These are phyloP conservation scores for Falcaria lacertinaria DNA, from an alignment of 2,888 invertebrate genomes.

Conservation along the genomic window DNA sequence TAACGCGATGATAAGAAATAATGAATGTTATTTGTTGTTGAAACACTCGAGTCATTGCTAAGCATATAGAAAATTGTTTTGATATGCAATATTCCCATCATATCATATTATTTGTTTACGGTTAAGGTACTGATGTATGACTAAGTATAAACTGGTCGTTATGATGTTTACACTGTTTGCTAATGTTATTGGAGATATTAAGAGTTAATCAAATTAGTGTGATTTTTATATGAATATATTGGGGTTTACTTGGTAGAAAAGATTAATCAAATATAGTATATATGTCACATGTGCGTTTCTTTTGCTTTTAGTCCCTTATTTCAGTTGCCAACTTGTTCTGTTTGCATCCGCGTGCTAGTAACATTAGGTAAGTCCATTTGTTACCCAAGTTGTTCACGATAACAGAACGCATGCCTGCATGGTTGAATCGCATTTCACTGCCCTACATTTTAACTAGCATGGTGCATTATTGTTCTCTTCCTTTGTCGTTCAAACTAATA, in stretches of 20 bases:
- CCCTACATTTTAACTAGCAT: slow-evolving; percentile 53
- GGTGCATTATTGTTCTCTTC: slow-evolving; percentile 48
- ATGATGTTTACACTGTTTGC: slow-evolving; percentile 70
- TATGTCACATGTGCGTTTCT: slow-evolving; percentile 49
- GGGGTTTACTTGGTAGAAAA: slow-evolving; percentile 79
- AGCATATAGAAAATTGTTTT: slow-evolving; percentile 49
- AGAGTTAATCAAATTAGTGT: slow-evolving; percentile 71
- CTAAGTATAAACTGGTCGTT: slow-evolving; percentile 57
- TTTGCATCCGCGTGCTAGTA: slow-evolving; percentile 8
- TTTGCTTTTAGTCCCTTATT: slow-evolving; percentile 31
- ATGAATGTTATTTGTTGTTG: slow-evolving; percentile 59
- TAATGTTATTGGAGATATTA: slow-evolving; percentile 73
- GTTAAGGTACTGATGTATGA: slow-evolving; percentile 60
- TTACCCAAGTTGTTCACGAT: slow-evolving; percentile 14
- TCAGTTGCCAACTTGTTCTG: slow-evolving; percentile 19
- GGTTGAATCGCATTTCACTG: slow-evolving; percentile 49
- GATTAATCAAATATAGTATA: slow-evolving; percentile 73
- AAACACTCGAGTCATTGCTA: slow-evolving; percentile 61
- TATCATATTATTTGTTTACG: slow-evolving; percentile 53
- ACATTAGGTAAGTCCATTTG: slow-evolving; percentile 52
- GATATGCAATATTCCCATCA: slow-evolving; percentile 66
- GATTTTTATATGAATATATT: slow-evolving; percentile 80
- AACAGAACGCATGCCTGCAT: slow-evolving; percentile 49
- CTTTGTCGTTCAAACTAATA: slow-evolving; percentile 76
- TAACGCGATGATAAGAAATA: slow-evolving; percentile 58